A percentile compares a stretch with the other conserved stretches of the same genome.
Conservation (phyloP, 2,113 vertebrate species). For the Verasper variegatus region DNA sequence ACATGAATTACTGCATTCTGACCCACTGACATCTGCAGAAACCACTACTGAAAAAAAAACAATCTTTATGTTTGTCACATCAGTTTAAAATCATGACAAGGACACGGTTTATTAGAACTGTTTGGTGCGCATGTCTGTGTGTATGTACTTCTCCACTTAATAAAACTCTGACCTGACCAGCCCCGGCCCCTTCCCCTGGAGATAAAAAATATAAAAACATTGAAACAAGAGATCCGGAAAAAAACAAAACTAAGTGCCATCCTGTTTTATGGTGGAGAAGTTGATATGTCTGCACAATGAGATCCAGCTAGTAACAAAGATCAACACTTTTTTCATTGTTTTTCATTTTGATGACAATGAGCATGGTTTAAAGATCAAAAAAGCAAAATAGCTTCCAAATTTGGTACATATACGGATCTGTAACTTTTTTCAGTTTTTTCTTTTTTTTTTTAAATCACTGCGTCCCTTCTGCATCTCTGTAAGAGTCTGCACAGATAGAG, state of each 20-base stretch:
- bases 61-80: neutral
- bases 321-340: conserved; percentile 76
- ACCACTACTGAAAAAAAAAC: conserved; percentile 72
- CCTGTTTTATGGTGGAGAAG: conserved; percentile 85
- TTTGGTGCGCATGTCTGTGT: conserved; percentile 18
- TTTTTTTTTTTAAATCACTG: conserved; percentile 77
- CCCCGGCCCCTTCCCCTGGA: conserved; percentile 22
- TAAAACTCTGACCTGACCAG: conserved; percentile 36
- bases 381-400: conserved; percentile 88
- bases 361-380: conserved; percentile 84
- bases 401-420: conserved; percentile 91
- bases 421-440: conserved; percentile 61
- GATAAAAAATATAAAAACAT: conserved; percentile 79
- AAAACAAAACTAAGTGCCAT: conserved; percentile 84
- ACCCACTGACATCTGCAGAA: conserved; percentile 78
- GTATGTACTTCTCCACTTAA: conserved; percentile 53
- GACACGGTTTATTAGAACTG: conserved; percentile 19
- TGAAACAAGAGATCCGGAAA: conserved; percentile 80
- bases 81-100: conserved; percentile 43
- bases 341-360: conserved; percentile 80
- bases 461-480: conserved; percentile 87
- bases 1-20: conserved; percentile 32
- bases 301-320: conserved; percentile 87
- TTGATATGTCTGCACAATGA: conserved; percentile 91
- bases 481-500: conserved; percentile 85